Conservation (phyloP, 2,797 vertebrate species). For the Corythornis leucogaster region DNA sequence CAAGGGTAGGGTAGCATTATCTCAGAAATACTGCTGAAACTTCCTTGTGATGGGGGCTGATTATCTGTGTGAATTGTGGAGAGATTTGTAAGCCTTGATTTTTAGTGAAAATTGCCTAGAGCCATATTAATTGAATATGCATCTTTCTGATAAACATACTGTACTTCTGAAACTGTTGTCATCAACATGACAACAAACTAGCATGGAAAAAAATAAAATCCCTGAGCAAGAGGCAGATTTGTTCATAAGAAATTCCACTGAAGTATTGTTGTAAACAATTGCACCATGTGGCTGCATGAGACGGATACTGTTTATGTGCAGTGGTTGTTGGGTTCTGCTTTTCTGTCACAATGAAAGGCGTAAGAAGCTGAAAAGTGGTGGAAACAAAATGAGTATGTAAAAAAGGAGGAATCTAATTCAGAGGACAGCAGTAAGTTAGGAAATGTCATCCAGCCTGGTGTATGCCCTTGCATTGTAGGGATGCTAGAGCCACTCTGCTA, state of each 20-base stretch:
- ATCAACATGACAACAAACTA: constrained; percentile 67
- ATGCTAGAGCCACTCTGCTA: neutral
- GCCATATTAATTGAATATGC: constrained; percentile 73
- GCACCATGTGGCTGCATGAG: neutral
- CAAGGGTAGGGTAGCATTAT: constrained; percentile 16
- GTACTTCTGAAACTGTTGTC: constrained; percentile 69
- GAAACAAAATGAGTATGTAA: neutral
- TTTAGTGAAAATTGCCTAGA: constrained; percentile 65
- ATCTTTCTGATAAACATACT: constrained; percentile 72
- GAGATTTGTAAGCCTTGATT: constrained; percentile 67
- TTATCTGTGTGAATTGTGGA: constrained; percentile 57
- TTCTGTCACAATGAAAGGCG: neutral
- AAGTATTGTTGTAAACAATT: constrained; percentile 16
- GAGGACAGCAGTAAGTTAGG: neutral
- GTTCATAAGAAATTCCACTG: neutral
- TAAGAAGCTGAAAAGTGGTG: neutral
- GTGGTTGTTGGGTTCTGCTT: neutral
- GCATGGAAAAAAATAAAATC: constrained; percentile 22
- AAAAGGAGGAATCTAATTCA: neutral
- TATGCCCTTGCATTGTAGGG: neutral
- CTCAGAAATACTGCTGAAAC: constrained; percentile 42
- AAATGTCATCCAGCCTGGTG: neutral
- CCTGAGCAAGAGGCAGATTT: constrained; percentile 18
- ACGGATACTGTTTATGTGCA: neutral
- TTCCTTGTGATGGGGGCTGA: constrained; percentile 57